phyloP scores from a whole-genome alignment of 1,140 invertebrate genomes.

The Sinella curviseta region DNA sequence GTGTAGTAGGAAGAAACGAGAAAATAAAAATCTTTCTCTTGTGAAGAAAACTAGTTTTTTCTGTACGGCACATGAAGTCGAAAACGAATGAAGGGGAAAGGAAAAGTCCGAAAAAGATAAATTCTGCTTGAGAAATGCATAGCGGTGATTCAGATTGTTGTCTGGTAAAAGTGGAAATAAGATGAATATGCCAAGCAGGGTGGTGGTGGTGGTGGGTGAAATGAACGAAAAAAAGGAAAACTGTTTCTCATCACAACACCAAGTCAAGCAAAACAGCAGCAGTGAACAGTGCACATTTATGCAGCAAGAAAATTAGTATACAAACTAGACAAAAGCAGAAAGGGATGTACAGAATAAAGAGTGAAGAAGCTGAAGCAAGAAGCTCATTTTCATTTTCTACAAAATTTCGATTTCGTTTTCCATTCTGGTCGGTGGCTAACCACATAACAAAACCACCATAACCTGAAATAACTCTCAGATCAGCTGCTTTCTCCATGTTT shows the following conservation, averaged over 20 bases:
- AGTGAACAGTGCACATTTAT: too few species aligned
- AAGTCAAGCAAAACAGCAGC: too few species aligned
- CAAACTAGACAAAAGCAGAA: neutral
- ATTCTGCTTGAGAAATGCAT: neutral
- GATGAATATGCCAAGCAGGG: neutral
- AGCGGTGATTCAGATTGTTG: neutral
- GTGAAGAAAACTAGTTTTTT: too few species aligned
- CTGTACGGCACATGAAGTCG: too few species aligned
- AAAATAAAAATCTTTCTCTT: too few species aligned
- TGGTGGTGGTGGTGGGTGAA: too few species aligned
- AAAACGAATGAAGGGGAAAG: too few species aligned
- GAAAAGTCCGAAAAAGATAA: neutral
- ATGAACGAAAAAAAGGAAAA: too few species aligned
- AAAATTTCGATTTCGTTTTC: slow-evolving; percentile 7
- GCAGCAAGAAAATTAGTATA: too few species aligned
- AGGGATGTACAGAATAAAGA: neutral
- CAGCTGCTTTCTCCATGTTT: neutral
- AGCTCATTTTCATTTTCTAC: neutral
- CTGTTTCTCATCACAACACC: too few species aligned
- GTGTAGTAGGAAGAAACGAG: too few species aligned
- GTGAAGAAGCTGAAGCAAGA: neutral
- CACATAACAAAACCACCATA: slow-evolving; percentile 1
- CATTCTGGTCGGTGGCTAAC: neutral
- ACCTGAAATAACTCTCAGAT: neutral
- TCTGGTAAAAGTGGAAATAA: neutral